Evolutionary conservation across 2,797 vertebrate species (phyloP), one percentile per base, ranked within the genome.

Genomic region (Propithecus perrieri): DNA sequence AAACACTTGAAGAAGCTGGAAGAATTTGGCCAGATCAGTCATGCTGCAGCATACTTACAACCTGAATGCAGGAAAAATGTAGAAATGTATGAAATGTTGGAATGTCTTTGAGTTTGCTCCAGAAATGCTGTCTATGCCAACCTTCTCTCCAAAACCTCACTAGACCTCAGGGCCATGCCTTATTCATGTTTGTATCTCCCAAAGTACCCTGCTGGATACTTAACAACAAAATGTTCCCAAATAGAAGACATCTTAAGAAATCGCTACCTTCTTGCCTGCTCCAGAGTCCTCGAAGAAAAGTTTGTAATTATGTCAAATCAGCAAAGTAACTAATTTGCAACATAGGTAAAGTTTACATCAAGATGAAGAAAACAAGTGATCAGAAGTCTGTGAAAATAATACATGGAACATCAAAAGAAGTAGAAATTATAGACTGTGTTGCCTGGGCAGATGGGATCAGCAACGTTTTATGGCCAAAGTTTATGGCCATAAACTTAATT

Each of bases 221-320:
- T 84, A 18, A 69, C 26, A 92, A 79, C 72, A 89, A 72, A 96
- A 93, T 85, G 83, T 92, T 61, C 48, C 81, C 46, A 75, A 76
- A 46, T 6, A 65, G 85, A 85, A 84, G 57, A 85, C 67, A 48
- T 83, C 48, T 76, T 84, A 55, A 81, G 53, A 71, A 92, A 50
- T 74, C 76, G 81, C 65, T 76, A 35, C 59, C 20, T 78, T 63
- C 30, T 88, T 94, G 41, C 43, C 28, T 88, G 33, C 28, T 87
- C n/a, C 65, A 85, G 53, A 65, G 43, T 75, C 22, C 57, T 59
- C 35, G 63, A 83, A 80, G 53, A 63, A 63, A 88, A 88, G n/a
- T 89, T 67, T 92, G 50, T 72, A 22, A 78, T 74, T 55, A 43
- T 35, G 85, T 78, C 81, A 91, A 85, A 48, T 78, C 33, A 85